phyloP scores from a whole-genome alignment of 1,140 invertebrate genomes.

The Planococcus citri region DNA sequence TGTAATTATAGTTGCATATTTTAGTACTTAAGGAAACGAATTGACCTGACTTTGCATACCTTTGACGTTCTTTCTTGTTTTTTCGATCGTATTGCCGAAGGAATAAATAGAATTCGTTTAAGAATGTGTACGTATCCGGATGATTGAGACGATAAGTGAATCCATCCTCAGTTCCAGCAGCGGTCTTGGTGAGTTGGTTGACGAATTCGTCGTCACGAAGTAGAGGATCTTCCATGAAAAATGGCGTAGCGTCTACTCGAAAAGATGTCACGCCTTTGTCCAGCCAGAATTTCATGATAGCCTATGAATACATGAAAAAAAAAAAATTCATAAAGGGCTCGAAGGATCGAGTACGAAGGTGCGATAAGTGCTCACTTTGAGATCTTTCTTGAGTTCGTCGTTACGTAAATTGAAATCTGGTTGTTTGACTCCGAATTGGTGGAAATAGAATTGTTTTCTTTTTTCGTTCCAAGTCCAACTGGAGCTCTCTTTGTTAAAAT shows the following conservation, averaged over 20 bases:
- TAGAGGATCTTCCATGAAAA: conserved; percentile 34
- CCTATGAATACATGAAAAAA: conserved; percentile 35
- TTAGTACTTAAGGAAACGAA: no score
- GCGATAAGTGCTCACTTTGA: conserved; percentile 40
- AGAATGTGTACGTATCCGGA: not conserved
- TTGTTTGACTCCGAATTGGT: conserved; percentile 54
- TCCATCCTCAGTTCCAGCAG: conserved; percentile 27
- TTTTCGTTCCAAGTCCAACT: conserved; percentile 55
- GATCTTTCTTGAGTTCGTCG: conserved; percentile 43
- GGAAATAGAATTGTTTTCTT: conserved; percentile 57
- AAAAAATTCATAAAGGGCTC: conserved; percentile 27
- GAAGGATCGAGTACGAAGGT: conserved; percentile 27
- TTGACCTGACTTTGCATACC: no score
- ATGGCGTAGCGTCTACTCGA: conserved; percentile 45
- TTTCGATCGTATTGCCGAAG: not conserved
- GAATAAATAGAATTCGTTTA: conserved; percentile 27
- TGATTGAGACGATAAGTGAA: not conserved
- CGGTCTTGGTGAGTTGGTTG: not conserved
- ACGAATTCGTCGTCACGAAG: not conserved
- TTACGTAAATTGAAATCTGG: conserved; percentile 62
- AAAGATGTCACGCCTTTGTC: conserved; percentile 56
- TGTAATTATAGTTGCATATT: no score
- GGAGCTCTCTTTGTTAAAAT: not conserved
- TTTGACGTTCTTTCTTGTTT: no score
- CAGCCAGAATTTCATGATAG: conserved; percentile 47